Percentiles rank a stretch among this genome's conserved stretches.
phyloP scores from a whole-genome alignment of 53 echinoderm and acorn worm species.

The Holothuria scabra region DNA sequence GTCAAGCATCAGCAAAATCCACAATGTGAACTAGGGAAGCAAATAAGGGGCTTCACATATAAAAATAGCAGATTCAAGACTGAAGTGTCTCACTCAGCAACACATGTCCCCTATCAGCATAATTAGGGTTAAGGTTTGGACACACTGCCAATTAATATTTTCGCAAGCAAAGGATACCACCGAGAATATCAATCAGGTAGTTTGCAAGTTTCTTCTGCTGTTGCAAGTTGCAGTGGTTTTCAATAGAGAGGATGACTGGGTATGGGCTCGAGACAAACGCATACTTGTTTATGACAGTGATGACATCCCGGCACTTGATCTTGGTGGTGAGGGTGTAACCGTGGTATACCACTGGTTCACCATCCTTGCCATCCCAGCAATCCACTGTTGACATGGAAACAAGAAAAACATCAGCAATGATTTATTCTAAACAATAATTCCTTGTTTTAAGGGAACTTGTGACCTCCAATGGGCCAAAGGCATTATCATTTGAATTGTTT shows the following conservation, averaged over 20 bases:
- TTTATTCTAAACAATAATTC: background rate
- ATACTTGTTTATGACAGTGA: conserved; percentile 92
- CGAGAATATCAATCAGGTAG: conserved; percentile 83
- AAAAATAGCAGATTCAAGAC: no score
- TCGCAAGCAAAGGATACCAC: conserved; percentile 83
- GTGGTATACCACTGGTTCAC: conserved; percentile 96
- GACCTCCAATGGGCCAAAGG: background rate
- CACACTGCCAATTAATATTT: no score
- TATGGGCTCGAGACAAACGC: conserved; percentile 93
- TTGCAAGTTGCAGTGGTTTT: conserved; percentile 93
- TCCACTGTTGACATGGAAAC: conserved; percentile 71
- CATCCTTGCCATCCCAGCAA: conserved; percentile 98
- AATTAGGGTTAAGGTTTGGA: no score
- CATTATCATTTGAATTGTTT: no score
- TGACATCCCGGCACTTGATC: conserved; percentile 91
- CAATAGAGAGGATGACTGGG: conserved; percentile 94
- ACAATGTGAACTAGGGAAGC: no score
- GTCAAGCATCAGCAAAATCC: no score
- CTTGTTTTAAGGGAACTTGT: background rate
- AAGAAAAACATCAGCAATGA: background rate
- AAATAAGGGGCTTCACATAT: no score
- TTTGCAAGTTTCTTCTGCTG: conserved; percentile 98
- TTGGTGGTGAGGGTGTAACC: conserved; percentile 97
- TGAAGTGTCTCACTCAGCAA: no score
- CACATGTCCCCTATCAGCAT: no score